phyloP scores from a whole-genome alignment of 1,140 invertebrate genomes.

The Zaprionus lachaisei region DNA sequence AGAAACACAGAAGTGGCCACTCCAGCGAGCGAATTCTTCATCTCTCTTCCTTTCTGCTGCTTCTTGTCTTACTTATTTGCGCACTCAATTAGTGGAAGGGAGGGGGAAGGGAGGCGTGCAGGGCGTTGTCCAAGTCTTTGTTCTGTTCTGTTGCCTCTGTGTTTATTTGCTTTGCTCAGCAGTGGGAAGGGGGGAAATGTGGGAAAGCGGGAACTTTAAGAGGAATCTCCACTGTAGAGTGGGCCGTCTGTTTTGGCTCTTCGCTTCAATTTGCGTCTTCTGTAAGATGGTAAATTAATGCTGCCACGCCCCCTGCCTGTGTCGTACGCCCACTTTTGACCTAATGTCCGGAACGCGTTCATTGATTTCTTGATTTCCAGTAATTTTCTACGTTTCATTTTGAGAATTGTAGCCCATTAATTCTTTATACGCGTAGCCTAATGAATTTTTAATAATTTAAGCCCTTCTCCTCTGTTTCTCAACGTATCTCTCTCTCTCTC shows the following conservation, averaged over 20 bases:
- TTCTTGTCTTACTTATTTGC: conserved; percentile 61
- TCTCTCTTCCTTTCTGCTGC: not conserved
- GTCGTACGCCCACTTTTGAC: conserved; percentile 29
- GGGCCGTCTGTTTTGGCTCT: conserved; percentile 64
- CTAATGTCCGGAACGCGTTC: conserved; percentile 51
- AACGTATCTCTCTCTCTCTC: not conserved
- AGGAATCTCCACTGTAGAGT: conserved; percentile 27
- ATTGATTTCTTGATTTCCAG: conserved; percentile 59
- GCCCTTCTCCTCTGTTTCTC: not conserved
- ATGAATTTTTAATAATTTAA: conserved; percentile 73
- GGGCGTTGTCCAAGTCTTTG: conserved; percentile 47
- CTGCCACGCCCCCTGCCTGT: conserved; percentile 13
- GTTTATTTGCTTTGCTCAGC: conserved; percentile 45
- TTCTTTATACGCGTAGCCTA: conserved; percentile 59
- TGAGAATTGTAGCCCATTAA: conserved; percentile 40
- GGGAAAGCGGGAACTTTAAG: not conserved
- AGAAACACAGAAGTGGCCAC: conserved; percentile 35
- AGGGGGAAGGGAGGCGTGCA: conserved; percentile 17
- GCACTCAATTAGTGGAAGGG: conserved; percentile 67
- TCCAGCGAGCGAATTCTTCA: conserved; percentile 19
- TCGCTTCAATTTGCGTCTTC: conserved; percentile 37
- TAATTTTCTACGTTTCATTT: conserved; percentile 57
- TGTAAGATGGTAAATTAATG: conserved; percentile 49
- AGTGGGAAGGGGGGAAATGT: too few relatives aligned
- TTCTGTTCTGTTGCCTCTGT: conserved; percentile 44